Base-by-base conservation (phyloP, 2,888 invertebrate genomes). In the Tiliacea aurago region DNA sequence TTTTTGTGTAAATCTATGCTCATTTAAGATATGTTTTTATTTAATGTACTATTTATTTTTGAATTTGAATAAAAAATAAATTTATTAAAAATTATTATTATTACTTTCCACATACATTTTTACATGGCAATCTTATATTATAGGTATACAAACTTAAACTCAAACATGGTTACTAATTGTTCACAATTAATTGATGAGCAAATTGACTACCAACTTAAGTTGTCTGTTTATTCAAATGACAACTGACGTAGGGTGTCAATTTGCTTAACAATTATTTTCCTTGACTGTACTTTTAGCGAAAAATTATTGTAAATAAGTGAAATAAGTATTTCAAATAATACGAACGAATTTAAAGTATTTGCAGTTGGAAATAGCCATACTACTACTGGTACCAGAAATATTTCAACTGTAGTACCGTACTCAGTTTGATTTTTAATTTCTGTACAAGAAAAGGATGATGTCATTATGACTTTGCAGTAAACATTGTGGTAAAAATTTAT, bases 391-490 rank as follows among this genome's bases (percentile, higher is more conserved):
- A 61, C 76, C 64, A 77, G 55, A 66, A 64, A 75, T 61, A 75
- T 81, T 63, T 74, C 23, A 43, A 53, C 41, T 59, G 13, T 62
- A 76, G 61, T 28, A 28, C 28, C 3, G 61, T 76, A 66, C 76
- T 81, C 53, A 76, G 58, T 64, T 62, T 67, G 61, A 33, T 81
- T 63, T 53, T 56, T 76, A 76, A 81, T 63, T 28, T 20, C 51
- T 59, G 77, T 63, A 33, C 63, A 59, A 59, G 68, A 76, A 62
- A 55, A 78, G 58, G 81, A 76, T 81, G 78, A 78, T 68, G 78
- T 78, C 78, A 78, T 58, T 43, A 47, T 58, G 68, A 81, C 76
- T 76, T 81, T 82, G 78, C 82, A 68, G 82, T 56, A 73, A 83
- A 79, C 47, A 45, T 73, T 69, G 64, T 67, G 56, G 66, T 67